Percentiles rank a stretch among this genome's conserved stretches.
These are phyloP conservation scores for Gobius niger DNA, from an alignment of 2,113 vertebrate genomes.

Conservation along the genomic window DNA sequence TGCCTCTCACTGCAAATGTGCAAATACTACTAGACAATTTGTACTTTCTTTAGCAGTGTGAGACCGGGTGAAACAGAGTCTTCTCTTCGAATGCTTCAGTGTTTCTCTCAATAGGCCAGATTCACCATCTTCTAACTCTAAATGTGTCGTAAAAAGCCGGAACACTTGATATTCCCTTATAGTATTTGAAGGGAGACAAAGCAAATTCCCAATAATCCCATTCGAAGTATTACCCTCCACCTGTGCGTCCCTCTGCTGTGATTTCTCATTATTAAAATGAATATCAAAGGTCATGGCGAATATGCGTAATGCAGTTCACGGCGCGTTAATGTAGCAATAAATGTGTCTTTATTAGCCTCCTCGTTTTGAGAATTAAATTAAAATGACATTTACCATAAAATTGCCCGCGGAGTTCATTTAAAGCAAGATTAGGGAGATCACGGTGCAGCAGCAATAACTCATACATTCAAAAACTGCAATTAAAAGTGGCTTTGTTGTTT, in stretches of 20 bases:
- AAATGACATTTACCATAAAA: conserved; percentile 11
- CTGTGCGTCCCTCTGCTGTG: background rate
- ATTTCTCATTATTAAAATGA: background rate
- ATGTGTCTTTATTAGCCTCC: background rate
- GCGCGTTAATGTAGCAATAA: conserved; percentile 9
- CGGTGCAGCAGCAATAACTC: background rate
- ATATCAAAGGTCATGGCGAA: background rate
- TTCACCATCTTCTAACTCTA: too few species aligned
- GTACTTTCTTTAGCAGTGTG: too few species aligned
- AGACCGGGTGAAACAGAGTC: too few species aligned
- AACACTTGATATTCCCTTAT: background rate
- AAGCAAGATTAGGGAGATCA: background rate
- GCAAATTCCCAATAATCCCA: background rate
- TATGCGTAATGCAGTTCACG: background rate
- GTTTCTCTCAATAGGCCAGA: too few species aligned
- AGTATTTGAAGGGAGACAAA: background rate
- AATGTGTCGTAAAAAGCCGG: too few species aligned
- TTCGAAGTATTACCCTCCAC: background rate
- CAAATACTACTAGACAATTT: too few species aligned
- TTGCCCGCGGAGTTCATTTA: conserved; percentile 8
- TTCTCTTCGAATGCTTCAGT: too few species aligned
- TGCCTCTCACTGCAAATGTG: too few species aligned
- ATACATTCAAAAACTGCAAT: background rate
- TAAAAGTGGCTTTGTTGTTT: background rate
- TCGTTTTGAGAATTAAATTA: conserved; percentile 10